These are phyloP conservation scores for Sisor rabdophorus DNA, from an alignment of 2,113 vertebrate genomes.

Conservation along the genomic window DNA sequence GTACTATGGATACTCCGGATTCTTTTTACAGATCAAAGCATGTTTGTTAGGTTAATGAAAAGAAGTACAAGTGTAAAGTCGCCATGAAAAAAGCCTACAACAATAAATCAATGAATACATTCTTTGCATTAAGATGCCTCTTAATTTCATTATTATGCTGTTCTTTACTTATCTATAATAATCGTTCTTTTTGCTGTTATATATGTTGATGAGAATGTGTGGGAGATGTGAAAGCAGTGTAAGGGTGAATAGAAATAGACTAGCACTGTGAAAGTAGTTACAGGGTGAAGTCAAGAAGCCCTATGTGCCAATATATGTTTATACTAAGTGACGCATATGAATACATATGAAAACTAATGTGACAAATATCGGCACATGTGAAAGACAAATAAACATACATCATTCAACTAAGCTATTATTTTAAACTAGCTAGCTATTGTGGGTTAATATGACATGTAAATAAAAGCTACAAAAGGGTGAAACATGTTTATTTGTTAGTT, in stretches of 20 bases:
- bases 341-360: slow-evolving; percentile 23
- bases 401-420: slow-evolving; percentile 19
- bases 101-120: too few species aligned
- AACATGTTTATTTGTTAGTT: slow-evolving; percentile 8
- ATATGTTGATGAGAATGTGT: background rate
- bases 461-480: slow-evolving; percentile 13
- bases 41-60: too few species aligned
- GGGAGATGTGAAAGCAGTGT: too few species aligned
- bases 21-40: too few species aligned
- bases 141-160: too few species aligned
- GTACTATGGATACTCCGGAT: too few species aligned
- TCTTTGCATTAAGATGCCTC: too few species aligned
- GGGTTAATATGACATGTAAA: slow-evolving; percentile 15
- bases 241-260: background rate
- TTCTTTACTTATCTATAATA: background rate
- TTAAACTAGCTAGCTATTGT: slow-evolving; percentile 6
- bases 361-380: slow-evolving; percentile 35
- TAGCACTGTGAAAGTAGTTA: slow-evolving; percentile 34
- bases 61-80: too few species aligned
- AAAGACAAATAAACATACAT: slow-evolving; percentile 20
- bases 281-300: slow-evolving; percentile 44
- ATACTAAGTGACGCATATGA: background rate
- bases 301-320: slow-evolving; percentile 35
- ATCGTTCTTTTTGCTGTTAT: background rate
- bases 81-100: too few species aligned